Base-by-base conservation (phyloP, 2,888 invertebrate species). In the Chaetogeoica ovagalla region DNA sequence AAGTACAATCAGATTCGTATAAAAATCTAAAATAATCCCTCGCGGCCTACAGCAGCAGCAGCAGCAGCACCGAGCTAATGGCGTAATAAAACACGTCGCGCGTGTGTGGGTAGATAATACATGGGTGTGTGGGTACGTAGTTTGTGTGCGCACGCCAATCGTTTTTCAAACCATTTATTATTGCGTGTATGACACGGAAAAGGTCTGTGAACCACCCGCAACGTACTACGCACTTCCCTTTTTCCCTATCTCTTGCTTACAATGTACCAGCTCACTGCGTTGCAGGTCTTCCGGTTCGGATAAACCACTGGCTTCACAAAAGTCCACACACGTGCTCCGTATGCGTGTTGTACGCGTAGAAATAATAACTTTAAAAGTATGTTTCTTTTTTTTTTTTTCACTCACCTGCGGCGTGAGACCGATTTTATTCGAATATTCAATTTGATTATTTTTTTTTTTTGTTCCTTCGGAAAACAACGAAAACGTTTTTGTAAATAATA, bases 121-220 rank as follows among this genome's bases (percentile, higher is more conserved):
- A 30, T n/a, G n/a, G 17, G 69, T 57, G 57, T 30, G 68, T n/a
- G n/a, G 6, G 21, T 23, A 23, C 52, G 2, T 52, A 19, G 13
- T 5, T 15, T 21, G 37, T 65, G 39, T 39, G 65, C 15, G 55
- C 21, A 17, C 39, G 21, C 55, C 63, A 74, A 55, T 74, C 57
- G 75, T 65, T 74, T 74, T 57, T 75, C 66, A 57, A 75, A 75
- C 65, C 57, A 75, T 75, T 75, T 75, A 75, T 75, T 66, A 65
- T 57, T 66, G 59, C 57, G 66, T 59, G 57, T 75, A 75, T 66
- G 74, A 74, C 63, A 65, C 55, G 39, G 63, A 74, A 74, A 74
- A 63, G 63, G 74, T 74, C 73, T 74, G 55, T 21, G 30, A 30
- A 4, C 30, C 30, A n/a, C 30, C 30, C 30, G 1, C 30, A 4